Conservation (phyloP, 2,113 vertebrate genomes). For the Eolophus roseicapilla region DNA sequence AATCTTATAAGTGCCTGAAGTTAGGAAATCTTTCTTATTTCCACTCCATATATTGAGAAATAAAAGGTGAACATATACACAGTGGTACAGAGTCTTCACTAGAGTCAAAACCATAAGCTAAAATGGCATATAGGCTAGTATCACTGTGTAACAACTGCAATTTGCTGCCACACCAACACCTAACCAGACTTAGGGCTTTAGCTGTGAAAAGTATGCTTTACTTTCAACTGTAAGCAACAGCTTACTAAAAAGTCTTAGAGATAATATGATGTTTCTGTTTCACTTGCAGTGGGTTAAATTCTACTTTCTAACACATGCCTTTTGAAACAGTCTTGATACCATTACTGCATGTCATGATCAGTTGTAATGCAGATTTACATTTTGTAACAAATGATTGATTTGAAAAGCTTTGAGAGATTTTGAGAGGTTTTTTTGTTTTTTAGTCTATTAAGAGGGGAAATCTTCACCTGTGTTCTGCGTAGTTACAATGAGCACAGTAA, state of each 20-base stretch:
- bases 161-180: background rate
- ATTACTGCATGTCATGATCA: background rate
- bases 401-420: background rate
- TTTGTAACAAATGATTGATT: background rate
- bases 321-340: background rate
- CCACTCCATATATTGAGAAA: background rate
- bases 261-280: background rate
- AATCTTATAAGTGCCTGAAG: background rate
- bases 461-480: background rate
- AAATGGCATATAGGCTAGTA: background rate
- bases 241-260: background rate
- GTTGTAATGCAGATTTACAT: background rate
- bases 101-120: background rate
- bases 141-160: background rate
- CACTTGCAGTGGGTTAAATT: background rate
- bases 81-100: background rate
- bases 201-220: background rate
- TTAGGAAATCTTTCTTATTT: background rate
- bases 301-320: background rate
- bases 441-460: background rate
- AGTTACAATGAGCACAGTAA: background rate
- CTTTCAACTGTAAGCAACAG: background rate
- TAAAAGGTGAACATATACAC: background rate
- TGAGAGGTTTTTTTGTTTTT: background rate
- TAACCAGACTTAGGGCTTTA: background rate